phyloP scores from a whole-genome alignment of 2,888 invertebrate species.

The Melanophora roralis region DNA sequence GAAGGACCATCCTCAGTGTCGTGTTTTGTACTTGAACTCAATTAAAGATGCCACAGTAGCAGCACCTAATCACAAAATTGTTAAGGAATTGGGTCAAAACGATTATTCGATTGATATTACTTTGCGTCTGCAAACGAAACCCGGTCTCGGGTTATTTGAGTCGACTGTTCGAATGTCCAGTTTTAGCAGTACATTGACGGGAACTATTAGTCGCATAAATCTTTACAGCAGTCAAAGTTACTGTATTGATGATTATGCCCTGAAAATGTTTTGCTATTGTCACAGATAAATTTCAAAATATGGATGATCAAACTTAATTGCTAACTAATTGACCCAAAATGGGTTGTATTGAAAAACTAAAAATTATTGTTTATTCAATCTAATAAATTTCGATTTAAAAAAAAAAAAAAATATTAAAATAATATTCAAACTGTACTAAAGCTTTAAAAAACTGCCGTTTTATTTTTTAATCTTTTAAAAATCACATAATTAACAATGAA shows the following conservation, averaged over 20 bases:
- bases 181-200: constrained; percentile 76
- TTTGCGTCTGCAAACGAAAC: constrained; percentile 78
- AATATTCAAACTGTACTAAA: constrained; percentile 19
- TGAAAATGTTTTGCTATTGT: constrained; percentile 89
- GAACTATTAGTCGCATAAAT: constrained; percentile 87
- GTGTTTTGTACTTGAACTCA: constrained; percentile 80
- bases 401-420: constrained; percentile 17
- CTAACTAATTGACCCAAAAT: constrained; percentile 44
- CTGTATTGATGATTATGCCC: constrained; percentile 85
- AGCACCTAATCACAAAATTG: constrained; percentile 73
- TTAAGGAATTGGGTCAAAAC: constrained; percentile 70
- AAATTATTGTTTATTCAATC: not conserved
- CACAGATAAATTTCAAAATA: constrained; percentile 69
- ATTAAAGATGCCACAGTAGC: constrained; percentile 84
- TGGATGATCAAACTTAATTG: not conserved
- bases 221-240: constrained; percentile 88
- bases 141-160: constrained; percentile 83
- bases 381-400: too few species aligned
- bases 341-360: constrained; percentile 28
- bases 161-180: constrained; percentile 82
- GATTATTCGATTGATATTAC: constrained; percentile 76
- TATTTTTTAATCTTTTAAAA: too few species aligned
- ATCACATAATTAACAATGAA: too few species aligned
- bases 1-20: constrained; percentile 81
- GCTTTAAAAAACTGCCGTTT: too few species aligned